phyloP scores from a whole-genome alignment of 2,797 vertebrate genomes.

The Menidia menidia region DNA sequence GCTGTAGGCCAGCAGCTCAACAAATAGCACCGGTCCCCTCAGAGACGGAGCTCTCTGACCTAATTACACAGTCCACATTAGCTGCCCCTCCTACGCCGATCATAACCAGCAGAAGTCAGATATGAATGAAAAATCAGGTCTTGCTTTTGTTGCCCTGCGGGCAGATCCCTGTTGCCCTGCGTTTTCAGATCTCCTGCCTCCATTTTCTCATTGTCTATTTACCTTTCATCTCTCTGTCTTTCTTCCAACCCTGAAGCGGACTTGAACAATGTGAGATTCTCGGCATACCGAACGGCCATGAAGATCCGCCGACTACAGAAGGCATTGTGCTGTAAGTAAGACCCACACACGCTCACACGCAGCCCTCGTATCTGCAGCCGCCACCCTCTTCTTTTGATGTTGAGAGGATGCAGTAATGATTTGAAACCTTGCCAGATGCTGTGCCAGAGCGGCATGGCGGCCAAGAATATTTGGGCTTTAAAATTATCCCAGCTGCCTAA shows the following conservation, averaged over 20 bases:
- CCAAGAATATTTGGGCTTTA: slow-evolving; percentile 53
- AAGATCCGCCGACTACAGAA: slow-evolving; percentile 98
- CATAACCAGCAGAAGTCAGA: slow-evolving; percentile 33
- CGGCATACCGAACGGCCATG: slow-evolving; percentile 97
- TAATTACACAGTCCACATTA: slow-evolving; percentile 62
- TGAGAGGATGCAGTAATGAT: slow-evolving; percentile 50
- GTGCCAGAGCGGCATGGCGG: slow-evolving; percentile 33
- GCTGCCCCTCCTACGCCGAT: slow-evolving; percentile 25
- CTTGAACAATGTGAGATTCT: slow-evolving; percentile 97
- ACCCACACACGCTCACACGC: slow-evolving; percentile 28
- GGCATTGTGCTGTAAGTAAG: slow-evolving; percentile 93
- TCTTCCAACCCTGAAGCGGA: slow-evolving; percentile 84
- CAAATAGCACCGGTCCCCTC: slow-evolving; percentile 59
- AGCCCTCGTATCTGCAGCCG: slow-evolving; percentile 26
- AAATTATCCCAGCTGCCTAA: slow-evolving; percentile 23
- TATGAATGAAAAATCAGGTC: slow-evolving; percentile 25
- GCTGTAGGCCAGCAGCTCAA: slow-evolving; percentile 59
- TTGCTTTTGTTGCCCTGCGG: slow-evolving; percentile 35
- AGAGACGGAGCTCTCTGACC: slow-evolving; percentile 61
- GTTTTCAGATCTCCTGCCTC: slow-evolving; percentile 41
- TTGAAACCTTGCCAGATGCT: slow-evolving; percentile 61
- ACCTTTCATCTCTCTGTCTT: slow-evolving; percentile 40
- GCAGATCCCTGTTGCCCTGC: slow-evolving; percentile 37
- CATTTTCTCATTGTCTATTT: slow-evolving; percentile 21
- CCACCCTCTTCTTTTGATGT: slow-evolving; percentile 54